Conservation (phyloP, 2,888 invertebrate genomes). For the Chrysolina oricalcia region DNA sequence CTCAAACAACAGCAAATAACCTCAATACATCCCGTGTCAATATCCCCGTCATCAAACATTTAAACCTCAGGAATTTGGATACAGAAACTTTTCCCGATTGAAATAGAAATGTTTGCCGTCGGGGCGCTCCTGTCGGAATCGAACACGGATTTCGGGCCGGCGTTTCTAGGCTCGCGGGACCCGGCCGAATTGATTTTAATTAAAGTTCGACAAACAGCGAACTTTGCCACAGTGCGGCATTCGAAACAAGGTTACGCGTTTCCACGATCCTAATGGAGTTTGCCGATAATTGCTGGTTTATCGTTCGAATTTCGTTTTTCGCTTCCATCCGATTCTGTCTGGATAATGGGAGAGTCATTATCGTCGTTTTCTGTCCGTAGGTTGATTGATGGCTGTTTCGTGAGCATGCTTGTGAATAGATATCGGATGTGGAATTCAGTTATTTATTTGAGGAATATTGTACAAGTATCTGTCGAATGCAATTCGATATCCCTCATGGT, state of each 20-base stretch:
- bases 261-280: constrained; percentile 20
- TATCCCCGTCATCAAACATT: constrained; percentile 7
- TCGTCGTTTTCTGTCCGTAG: neutral
- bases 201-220: constrained; percentile 31
- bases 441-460: too few species aligned
- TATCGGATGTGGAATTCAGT: too few species aligned
- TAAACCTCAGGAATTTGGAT: neutral
- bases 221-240: constrained; percentile 17
- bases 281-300: neutral
- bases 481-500: too few species aligned
- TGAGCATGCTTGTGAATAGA: too few species aligned
- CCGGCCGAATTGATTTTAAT: constrained; percentile 29
- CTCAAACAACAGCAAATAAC: neutral
- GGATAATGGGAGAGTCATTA: neutral
- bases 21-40: neutral
- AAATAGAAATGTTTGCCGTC: constrained; percentile 17
- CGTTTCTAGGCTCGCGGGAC: constrained; percentile 4
- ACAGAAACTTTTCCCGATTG: constrained; percentile 13
- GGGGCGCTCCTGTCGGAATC: constrained; percentile 5
- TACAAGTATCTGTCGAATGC: too few species aligned
- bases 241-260: constrained; percentile 19
- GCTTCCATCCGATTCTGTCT: neutral
- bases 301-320: constrained; percentile 4
- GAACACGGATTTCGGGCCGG: constrained; percentile 12
- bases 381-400: neutral